Evolutionary conservation across 2,888 invertebrate genomes (phyloP), one percentile per base, ranked within the genome.

Genomic region (Cephonodes hylas): DNA sequence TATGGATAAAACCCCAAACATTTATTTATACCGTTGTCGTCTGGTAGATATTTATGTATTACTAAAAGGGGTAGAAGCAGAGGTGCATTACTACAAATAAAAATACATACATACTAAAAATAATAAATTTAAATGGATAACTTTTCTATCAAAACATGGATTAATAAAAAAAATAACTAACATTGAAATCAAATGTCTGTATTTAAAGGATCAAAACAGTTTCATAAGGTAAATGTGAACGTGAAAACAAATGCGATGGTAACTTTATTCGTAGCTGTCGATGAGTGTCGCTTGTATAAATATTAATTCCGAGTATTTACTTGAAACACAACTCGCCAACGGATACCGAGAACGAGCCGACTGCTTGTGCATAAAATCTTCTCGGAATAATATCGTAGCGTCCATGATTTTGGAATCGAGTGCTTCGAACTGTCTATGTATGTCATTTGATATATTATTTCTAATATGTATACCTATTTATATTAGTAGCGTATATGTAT

Each of bases 231-330:
- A 7, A 18, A 27, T 15, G 18, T 4, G 15, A 15, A 53, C 3
- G 27, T 18, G 0, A 7, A 18, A 15, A 15, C 8, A 48, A 8
- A 46, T 48, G 18, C 7, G 18, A 48, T 48, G 18, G 27, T 4
- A 4, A 27, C 18, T 46, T 25, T 46, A 46, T 53, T 53, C 31
- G 31, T 27, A 53, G 53, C 8, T n/a, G 10, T 6, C 31, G 53
- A 27, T 53, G 53, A 31, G 18, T 53, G n/a, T 48, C 27, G 25
- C 27, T 31, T 31, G n/a, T 13, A 10, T 7, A 53, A 53, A 27
- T 27, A 53, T 31, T 25, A 25, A 25, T 46, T 31, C 53, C 53
- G 18, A 53, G 53, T 53, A 53, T 53, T 53, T 53, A 27, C 48
- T 27, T 27, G 27, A 48, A 27, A 48, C 48, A 27, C 53, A 27